A percentile compares a stretch with the other conserved stretches of the same genome.
Evolutionary conservation across 2,888 invertebrate species (phyloP).

Genomic region (Bombylius major): DNA sequence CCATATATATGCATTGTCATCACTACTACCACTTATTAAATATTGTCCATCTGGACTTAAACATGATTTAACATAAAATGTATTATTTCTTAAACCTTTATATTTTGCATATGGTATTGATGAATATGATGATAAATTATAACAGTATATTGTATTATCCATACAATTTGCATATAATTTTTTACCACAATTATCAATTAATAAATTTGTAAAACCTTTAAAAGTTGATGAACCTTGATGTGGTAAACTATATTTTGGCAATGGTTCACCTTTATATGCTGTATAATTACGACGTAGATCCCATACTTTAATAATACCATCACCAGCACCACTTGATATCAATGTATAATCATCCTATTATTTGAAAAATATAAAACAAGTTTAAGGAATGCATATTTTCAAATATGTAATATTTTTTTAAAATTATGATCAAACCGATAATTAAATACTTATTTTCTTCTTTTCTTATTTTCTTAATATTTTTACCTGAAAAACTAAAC

Average conservation of each 20-base stretch:
- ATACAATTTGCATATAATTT: slow-evolving; percentile 76
- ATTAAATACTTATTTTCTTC: too few species aligned
- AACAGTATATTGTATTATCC: slow-evolving; percentile 76
- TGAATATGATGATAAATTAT: slow-evolving; percentile 59
- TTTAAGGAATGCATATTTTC: too few species aligned
- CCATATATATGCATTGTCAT: slow-evolving; percentile 80
- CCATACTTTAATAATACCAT: slow-evolving; percentile 78
- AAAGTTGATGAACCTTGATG: slow-evolving; percentile 58
- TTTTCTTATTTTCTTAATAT: too few species aligned
- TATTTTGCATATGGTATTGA: slow-evolving; percentile 51
- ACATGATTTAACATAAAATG: slow-evolving; percentile 75
- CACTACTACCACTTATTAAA: slow-evolving; percentile 78
- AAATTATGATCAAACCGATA: too few species aligned
- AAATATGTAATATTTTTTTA: background rate
- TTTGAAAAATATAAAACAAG: background rate
- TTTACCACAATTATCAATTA: slow-evolving; percentile 54
- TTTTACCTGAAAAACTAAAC: slow-evolving; percentile 60
- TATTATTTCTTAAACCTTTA: slow-evolving; percentile 61
- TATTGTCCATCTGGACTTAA: slow-evolving; percentile 71
- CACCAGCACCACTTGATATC: slow-evolving; percentile 75
- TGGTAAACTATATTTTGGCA: slow-evolving; percentile 57
- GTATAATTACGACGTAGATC: slow-evolving; percentile 73
- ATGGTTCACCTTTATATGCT: slow-evolving; percentile 51
- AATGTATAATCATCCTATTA: slow-evolving; percentile 57
- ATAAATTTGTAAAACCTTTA: slow-evolving; percentile 64